Evolutionary conservation across 2,888 invertebrate species (phyloP).

Genomic region (Byasa hedistus): DNA sequence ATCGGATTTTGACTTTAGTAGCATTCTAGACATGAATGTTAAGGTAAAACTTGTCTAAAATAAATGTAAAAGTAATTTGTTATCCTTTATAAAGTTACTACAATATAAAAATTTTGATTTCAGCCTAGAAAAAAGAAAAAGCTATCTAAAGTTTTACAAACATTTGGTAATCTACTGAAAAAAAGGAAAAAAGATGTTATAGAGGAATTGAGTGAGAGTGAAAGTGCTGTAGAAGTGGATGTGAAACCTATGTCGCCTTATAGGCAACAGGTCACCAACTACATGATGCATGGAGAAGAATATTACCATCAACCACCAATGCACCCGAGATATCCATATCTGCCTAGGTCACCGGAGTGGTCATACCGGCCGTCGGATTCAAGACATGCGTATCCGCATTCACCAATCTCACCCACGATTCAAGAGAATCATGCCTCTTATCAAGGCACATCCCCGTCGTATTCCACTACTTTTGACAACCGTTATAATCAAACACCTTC

Average conservation of each 20-base stretch:
- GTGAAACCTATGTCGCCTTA: slow-evolving; percentile 45
- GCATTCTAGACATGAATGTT: slow-evolving; percentile 32
- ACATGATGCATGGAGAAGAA: slow-evolving; percentile 58
- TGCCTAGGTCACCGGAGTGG: slow-evolving; percentile 31
- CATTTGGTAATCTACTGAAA: slow-evolving; percentile 52
- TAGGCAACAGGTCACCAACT: slow-evolving; percentile 57
- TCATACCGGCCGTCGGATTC: slow-evolving; percentile 20
- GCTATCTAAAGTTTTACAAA: slow-evolving; percentile 52
- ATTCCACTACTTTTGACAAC: slow-evolving; percentile 31
- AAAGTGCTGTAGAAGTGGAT: slow-evolving; percentile 49
- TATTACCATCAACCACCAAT: slow-evolving; percentile 50
- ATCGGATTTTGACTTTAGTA: slow-evolving; percentile 49
- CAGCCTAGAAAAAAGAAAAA: slow-evolving; percentile 50
- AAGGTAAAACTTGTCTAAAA: slow-evolving; percentile 42
- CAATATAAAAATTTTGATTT: slow-evolving; percentile 35
- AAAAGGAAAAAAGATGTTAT: slow-evolving; percentile 57
- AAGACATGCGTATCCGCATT: slow-evolving; percentile 29
- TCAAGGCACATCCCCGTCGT: slow-evolving; percentile 24
- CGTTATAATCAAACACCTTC: slow-evolving; percentile 40
- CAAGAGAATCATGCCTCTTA: slow-evolving; percentile 26
- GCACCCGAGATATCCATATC: slow-evolving; percentile 36
- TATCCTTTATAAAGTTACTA: not conserved
- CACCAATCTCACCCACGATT: slow-evolving; percentile 3
- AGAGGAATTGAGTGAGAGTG: slow-evolving; percentile 58
- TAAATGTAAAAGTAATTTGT: not conserved